Conservation (phyloP, 2,113 vertebrate genomes). For the Stegostoma tigrinum region DNA sequence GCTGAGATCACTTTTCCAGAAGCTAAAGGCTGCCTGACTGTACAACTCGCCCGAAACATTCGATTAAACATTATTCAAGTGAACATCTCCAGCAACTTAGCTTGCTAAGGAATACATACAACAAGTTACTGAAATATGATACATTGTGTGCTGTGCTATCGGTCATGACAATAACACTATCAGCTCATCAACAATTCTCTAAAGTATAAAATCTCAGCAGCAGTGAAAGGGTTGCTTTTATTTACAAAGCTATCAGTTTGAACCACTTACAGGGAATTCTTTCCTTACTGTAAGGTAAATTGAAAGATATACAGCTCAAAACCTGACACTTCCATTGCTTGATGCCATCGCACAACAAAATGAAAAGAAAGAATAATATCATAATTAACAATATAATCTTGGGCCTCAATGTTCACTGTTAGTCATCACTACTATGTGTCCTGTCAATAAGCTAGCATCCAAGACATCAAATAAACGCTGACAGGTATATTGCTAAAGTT, state of each 20-base stretch:
- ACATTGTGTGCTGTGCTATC: not conserved
- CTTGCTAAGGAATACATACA: not conserved
- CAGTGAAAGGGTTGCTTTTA: not conserved
- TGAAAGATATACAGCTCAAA: not conserved
- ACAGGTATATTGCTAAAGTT: not conserved
- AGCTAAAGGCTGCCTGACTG: not conserved
- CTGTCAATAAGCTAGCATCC: not conserved
- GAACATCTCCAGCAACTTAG: not conserved
- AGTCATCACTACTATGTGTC: not conserved
- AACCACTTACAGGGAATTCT: not conserved
- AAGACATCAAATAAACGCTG: not conserved
- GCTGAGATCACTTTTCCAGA: not conserved
- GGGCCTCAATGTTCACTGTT: not conserved
- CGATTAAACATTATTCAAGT: not conserved
- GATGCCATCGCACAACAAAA: not conserved
- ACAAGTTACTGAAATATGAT: not conserved
- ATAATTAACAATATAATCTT: not conserved
- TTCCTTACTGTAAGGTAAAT: not conserved
- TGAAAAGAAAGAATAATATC: not conserved
- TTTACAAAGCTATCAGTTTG: not conserved
- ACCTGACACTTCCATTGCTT: not conserved
- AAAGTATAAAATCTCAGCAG: not conserved
- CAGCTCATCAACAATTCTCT: not conserved
- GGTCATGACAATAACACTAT: not conserved
- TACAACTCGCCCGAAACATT: not conserved